Percentiles rank a stretch among this genome's conserved stretches.
phyloP scores from a whole-genome alignment of 2,113 vertebrate genomes.

The Phalacrocorax brasilianus region DNA sequence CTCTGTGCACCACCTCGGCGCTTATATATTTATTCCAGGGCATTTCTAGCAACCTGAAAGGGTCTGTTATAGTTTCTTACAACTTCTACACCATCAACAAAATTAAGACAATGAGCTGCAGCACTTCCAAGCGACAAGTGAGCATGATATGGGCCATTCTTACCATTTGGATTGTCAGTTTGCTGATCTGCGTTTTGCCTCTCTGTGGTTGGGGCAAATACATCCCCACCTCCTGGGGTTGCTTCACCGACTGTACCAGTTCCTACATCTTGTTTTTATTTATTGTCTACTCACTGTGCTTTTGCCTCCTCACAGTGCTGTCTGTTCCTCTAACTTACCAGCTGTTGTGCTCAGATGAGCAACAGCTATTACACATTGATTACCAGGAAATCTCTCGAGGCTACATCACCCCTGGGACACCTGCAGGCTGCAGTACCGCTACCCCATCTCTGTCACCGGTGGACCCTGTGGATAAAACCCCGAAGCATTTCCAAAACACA shows the following conservation, averaged over 20 bases:
- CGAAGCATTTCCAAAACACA: slow-evolving; percentile 63
- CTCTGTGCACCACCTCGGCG: slow-evolving; percentile 85
- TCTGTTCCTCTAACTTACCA: slow-evolving; percentile 83
- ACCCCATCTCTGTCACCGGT: slow-evolving; percentile 66
- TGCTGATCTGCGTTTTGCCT: slow-evolving; percentile 85
- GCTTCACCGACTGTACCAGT: slow-evolving; percentile 80
- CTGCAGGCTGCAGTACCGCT: slow-evolving; percentile 61
- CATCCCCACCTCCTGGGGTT: slow-evolving; percentile 84
- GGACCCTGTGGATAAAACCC: slow-evolving; percentile 74
- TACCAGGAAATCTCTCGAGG: slow-evolving; percentile 73
- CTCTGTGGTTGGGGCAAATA: slow-evolving; percentile 91
- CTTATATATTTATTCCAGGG: slow-evolving; percentile 91
- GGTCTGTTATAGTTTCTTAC: slow-evolving; percentile 86
- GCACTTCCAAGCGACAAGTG: slow-evolving; percentile 49
- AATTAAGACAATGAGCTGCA: slow-evolving; percentile 42
- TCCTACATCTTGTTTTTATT: slow-evolving; percentile 83
- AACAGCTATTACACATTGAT: slow-evolving; percentile 64
- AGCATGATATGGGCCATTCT: slow-evolving; percentile 78
- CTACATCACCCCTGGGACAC: slow-evolving; percentile 64
- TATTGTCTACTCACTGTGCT: slow-evolving; percentile 79
- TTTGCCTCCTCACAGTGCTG: slow-evolving; percentile 79
- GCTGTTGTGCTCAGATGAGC: slow-evolving; percentile 89
- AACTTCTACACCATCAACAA: slow-evolving; percentile 85
- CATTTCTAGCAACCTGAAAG: slow-evolving; percentile 91
- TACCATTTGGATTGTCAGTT: slow-evolving; percentile 81